A percentile compares a stretch with the other conserved stretches of the same genome.
Conservation (phyloP, 2,113 vertebrate genomes). For the Campylorhamphus procurvoides region DNA sequence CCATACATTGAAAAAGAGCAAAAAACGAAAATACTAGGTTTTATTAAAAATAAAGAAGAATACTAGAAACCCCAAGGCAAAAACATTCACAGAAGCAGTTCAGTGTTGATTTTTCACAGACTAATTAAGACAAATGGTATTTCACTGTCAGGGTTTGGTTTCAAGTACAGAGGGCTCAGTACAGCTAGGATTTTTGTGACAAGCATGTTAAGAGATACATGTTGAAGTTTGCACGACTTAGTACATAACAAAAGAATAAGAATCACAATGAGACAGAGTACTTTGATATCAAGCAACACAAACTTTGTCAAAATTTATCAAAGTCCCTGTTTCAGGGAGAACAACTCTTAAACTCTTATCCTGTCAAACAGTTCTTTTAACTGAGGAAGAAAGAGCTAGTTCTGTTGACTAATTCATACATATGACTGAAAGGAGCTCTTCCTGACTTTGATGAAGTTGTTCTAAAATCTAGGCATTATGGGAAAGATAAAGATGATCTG, state of each 20-base stretch:
- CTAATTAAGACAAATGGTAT: neutral
- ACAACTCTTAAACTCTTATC: neutral
- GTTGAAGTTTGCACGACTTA: neutral
- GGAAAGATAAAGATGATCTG: neutral
- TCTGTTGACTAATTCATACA: neutral
- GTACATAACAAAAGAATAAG: neutral
- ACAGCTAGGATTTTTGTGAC: neutral
- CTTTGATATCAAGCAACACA: neutral
- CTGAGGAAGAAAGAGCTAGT: neutral
- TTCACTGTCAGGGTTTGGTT: neutral
- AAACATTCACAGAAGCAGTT: rapidly evolving
- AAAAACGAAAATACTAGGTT: rapidly evolving
- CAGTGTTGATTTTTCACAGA: neutral
- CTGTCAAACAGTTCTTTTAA: neutral
- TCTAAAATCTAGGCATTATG: neutral
- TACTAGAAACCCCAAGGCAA: rapidly evolving
- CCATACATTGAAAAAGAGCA: neutral
- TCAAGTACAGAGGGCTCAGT: neutral
- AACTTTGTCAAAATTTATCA: neutral
- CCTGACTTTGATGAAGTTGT: neutral
- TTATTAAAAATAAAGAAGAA: neutral
- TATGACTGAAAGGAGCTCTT: neutral
- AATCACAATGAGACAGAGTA: neutral
- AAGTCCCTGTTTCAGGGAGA: neutral
- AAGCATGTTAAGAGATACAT: neutral